Conservation (phyloP, 2,888 invertebrate genomes). For the Hedya salicella region DNA sequence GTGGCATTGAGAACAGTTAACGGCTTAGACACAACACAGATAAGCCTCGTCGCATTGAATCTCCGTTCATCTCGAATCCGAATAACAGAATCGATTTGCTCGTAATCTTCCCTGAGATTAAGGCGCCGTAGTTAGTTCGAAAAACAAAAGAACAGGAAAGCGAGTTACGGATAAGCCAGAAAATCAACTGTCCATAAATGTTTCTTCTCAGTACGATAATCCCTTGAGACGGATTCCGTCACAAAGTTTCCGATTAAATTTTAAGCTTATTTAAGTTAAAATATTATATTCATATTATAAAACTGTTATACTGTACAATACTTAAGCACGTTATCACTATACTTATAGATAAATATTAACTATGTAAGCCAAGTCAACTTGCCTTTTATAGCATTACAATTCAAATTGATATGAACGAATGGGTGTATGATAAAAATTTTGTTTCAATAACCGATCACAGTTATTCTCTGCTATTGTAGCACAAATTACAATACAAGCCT, state of each 20-base stretch:
- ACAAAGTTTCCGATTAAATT: constrained; percentile 13
- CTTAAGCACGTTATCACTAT: constrained; percentile 21
- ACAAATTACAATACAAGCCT: constrained; percentile 22
- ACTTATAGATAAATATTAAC: constrained; percentile 21
- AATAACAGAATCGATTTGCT: constrained; percentile 67
- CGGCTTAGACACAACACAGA: constrained; percentile 61
- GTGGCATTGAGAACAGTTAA: constrained; percentile 65
- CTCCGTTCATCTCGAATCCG: constrained; percentile 59
- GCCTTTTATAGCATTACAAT: constrained; percentile 18
- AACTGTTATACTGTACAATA: constrained; percentile 36
- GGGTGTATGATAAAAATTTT: constrained; percentile 20
- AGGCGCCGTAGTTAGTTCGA: constrained; percentile 59
- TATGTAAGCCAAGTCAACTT: constrained; percentile 37
- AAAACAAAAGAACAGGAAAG: constrained; percentile 61
- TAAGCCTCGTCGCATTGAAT: constrained; percentile 64
- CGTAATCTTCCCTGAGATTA: constrained; percentile 67
- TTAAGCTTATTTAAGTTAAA: constrained; percentile 5
- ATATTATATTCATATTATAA: constrained; percentile 1
- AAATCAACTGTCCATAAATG: constrained; percentile 47
- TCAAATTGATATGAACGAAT: constrained; percentile 39
- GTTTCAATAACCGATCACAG: constrained; percentile 27
- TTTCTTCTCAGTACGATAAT: constrained; percentile 19
- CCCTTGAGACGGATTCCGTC: constrained; percentile 20
- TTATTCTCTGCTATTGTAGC: constrained; percentile 6
- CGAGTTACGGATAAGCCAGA: constrained; percentile 52